A percentile compares a stretch with the other conserved stretches of the same genome.
phyloP scores from a whole-genome alignment of 2,888 invertebrate species.

The Tortrix viridana region DNA sequence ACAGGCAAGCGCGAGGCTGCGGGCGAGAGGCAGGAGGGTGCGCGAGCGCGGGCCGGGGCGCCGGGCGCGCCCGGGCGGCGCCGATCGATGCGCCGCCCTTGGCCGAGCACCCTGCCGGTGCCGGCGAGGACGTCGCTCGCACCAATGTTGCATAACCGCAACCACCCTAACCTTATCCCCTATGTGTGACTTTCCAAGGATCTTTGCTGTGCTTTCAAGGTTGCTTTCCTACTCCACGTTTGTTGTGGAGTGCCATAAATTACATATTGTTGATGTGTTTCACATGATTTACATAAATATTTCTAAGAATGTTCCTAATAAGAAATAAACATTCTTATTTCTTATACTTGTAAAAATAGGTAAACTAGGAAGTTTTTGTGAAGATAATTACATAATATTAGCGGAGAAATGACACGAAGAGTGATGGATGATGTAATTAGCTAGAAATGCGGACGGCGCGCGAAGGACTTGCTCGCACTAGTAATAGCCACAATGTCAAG shows the following conservation, averaged over 20 bases:
- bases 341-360: too few relatives aligned
- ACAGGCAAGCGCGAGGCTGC: slow-evolving; percentile 47
- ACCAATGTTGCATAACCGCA: slow-evolving; percentile 71
- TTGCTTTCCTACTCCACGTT: slow-evolving; percentile 2
- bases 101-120: slow-evolving; percentile 62
- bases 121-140: slow-evolving; percentile 62
- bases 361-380: slow-evolving; percentile 1
- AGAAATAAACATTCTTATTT: too few relatives aligned
- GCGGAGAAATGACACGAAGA: slow-evolving; percentile 38
- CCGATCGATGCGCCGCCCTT: slow-evolving; percentile 75
- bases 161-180: slow-evolving; percentile 42
- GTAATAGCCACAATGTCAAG: slow-evolving; percentile 76
- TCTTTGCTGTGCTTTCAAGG: slow-evolving; percentile 29
- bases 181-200: slow-evolving; percentile 31
- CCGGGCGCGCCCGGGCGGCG: slow-evolving; percentile 43
- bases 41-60: slow-evolving; percentile 53
- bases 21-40: slow-evolving; percentile 44
- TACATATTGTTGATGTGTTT: background rate
- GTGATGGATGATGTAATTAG: slow-evolving; percentile 60
- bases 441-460: slow-evolving; percentile 60
- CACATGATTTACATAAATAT: too few relatives aligned
- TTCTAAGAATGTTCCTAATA: too few relatives aligned
- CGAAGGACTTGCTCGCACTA: slow-evolving; percentile 51
- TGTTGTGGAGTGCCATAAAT: background rate
- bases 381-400: slow-evolving; percentile 31